A percentile compares a stretch with the other conserved stretches of the same genome.
Conservation (phyloP, 1,140 invertebrate species). For the Calliphora vicina region DNA sequence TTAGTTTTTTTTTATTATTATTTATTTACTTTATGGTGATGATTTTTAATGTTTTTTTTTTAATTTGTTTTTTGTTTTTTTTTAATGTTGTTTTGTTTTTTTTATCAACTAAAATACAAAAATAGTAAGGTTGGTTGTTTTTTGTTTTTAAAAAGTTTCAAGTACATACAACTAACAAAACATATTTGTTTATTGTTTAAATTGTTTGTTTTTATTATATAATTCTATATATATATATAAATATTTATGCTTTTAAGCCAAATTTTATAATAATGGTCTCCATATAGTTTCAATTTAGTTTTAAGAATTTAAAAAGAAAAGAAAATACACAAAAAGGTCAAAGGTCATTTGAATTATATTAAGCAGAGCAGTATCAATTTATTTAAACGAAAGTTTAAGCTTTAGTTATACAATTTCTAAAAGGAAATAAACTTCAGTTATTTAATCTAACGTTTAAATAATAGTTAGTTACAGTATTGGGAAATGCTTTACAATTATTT, state of each 20-base stretch:
- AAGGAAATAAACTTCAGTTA: no score
- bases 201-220: conserved; percentile 21
- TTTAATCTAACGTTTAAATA: no score
- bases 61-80: background rate
- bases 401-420: no score
- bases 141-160: conserved; percentile 10
- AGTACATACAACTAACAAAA: conserved; percentile 23
- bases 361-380: no score
- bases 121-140: conserved; percentile 25
- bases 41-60: conserved; percentile 22
- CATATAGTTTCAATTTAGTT: background rate
- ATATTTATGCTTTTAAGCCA: background rate
- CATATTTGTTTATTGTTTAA: background rate
- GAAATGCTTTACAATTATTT: no score
- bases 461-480: no score
- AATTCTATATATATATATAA: background rate
- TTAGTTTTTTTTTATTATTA: background rate
- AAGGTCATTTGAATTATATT: background rate
- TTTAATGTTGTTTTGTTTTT: background rate
- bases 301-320: background rate
- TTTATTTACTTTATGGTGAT: conserved; percentile 12
- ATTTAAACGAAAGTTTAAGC: no score
- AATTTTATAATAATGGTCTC: conserved; percentile 12
- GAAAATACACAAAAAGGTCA: background rate
- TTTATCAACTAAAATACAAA: conserved; percentile 34